Base-by-base conservation (phyloP, 2,888 invertebrate genomes). In the Apamea anceps region DNA sequence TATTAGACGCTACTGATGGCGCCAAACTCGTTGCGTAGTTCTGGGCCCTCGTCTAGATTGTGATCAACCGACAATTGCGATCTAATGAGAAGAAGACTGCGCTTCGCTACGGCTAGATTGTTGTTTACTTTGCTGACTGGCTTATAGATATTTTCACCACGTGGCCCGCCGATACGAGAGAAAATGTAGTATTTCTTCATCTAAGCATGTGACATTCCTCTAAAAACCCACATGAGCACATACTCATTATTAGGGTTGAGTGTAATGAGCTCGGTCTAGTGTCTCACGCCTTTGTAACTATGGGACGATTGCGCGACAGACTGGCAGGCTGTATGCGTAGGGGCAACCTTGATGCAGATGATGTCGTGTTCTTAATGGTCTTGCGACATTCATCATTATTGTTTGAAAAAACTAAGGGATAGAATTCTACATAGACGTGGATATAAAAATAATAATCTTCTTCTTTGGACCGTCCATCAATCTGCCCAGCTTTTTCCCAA, bases 251-350 rank as follows among this genome's bases (percentile, higher is more conserved):
- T 85, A 87, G 81, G 81, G 80, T 70, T 77, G 68, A 78, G 62
- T 63, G 79, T 72, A 87, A 84, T 82, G 25, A 37, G 18, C 18
- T 42, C 25, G 71, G 65, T 75, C 80, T 80, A 84, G 79, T 86
- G 90, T 90, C 89, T 79, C 90, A 90, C 89, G 89, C 81, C 67
- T 67, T 70, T 60, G 84, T 87, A 80, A 85, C 80, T 85, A 91
- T 87, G 85, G 79, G 80, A 82, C 77, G 82, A 88, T 91, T 90
- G 88, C 88, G 85, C 80, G 86, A 89, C 70, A 45, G 63, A 13
- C 66, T n/a, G 71, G 72, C 51, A 79, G 48, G 54, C 80, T 70
- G 45, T 42, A 76, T 48, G 85, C 67, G 88, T 67, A 79, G 70
- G 57, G 72, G 70, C 81, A 85, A 87, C 85, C 89, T 88, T 88